Evolutionary conservation across 1,140 invertebrate genomes (phyloP).

Genomic region (Bicyclus anynana): DNA sequence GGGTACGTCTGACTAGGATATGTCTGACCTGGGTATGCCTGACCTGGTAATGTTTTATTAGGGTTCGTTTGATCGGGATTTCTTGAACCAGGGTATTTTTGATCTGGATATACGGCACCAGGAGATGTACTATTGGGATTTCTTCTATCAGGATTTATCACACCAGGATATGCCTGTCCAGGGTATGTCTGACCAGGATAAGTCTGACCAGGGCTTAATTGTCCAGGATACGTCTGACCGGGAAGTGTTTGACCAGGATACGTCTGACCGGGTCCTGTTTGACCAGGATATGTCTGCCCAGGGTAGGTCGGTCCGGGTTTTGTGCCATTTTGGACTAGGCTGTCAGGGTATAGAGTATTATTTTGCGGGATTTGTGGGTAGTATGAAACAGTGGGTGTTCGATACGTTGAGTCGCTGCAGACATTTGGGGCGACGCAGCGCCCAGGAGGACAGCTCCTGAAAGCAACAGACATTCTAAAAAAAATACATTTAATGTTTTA

Average conservation of each 20-base stretch:
- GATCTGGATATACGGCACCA: constrained; percentile 14
- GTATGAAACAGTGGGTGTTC: constrained; percentile 9
- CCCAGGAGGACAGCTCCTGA: constrained; percentile 72
- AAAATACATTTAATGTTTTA: neutral
- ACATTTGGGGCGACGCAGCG: constrained; percentile 77
- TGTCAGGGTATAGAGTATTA: constrained; percentile 28
- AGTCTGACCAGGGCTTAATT: too few relatives aligned
- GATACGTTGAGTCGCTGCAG: constrained; percentile 54
- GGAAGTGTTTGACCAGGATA: too few relatives aligned
- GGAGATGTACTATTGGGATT: too few relatives aligned
- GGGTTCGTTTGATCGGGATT: too few relatives aligned
- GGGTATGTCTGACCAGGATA: neutral
- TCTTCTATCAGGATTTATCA: too few relatives aligned
- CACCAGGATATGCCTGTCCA: too few relatives aligned
- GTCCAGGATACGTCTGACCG: too few relatives aligned
- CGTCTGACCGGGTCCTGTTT: too few relatives aligned
- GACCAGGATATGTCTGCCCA: constrained; percentile 4
- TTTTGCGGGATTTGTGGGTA: constrained; percentile 18
- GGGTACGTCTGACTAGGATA: neutral
- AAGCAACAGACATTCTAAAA: constrained; percentile 21
- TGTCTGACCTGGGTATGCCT: neutral
- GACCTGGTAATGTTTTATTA: too few relatives aligned
- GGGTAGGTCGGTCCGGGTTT: neutral
- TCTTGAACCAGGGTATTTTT: constrained; percentile 7
- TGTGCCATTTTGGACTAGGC: constrained; percentile 7